Evolutionary conservation across 1,140 invertebrate genomes (phyloP).

Genomic region (Tetragnatha versicolor): DNA sequence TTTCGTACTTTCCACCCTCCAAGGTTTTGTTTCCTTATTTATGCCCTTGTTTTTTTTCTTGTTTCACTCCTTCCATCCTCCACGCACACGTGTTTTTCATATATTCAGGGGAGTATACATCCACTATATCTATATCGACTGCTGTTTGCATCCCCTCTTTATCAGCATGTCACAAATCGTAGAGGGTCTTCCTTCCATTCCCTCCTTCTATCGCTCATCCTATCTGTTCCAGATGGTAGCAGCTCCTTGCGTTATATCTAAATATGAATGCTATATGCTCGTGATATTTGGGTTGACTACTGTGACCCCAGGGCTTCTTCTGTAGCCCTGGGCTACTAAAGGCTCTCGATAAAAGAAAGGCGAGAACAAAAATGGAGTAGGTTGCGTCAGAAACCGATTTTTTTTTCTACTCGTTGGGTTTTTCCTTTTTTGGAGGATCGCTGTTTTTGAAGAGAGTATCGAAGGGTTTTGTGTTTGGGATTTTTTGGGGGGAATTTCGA

Average conservation of each 20-base stretch:
- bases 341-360: neutral
- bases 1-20: neutral
- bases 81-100: neutral
- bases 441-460: too few species aligned
- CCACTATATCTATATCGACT: neutral
- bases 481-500: too few species aligned
- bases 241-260: neutral
- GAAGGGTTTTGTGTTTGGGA: too few species aligned
- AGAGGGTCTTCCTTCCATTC: too few species aligned
- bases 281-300: neutral
- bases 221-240: neutral
- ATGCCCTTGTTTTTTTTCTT: neutral
- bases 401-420: too few species aligned
- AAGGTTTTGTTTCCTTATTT: neutral
- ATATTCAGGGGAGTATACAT: too few species aligned
- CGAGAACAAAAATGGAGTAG: neutral
- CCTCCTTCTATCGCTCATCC: neutral
- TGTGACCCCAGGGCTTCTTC: neutral
- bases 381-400: too few species aligned
- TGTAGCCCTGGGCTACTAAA: neutral
- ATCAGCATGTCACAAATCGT: too few species aligned
- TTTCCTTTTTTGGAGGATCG: too few species aligned
- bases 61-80: neutral
- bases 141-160: neutral
- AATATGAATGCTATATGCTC: conserved; percentile 19